Evolutionary conservation across 2,113 vertebrate species (phyloP), one percentile per base, ranked within the genome.

Genomic region (Pelvicachromis taeniatus): DNA sequence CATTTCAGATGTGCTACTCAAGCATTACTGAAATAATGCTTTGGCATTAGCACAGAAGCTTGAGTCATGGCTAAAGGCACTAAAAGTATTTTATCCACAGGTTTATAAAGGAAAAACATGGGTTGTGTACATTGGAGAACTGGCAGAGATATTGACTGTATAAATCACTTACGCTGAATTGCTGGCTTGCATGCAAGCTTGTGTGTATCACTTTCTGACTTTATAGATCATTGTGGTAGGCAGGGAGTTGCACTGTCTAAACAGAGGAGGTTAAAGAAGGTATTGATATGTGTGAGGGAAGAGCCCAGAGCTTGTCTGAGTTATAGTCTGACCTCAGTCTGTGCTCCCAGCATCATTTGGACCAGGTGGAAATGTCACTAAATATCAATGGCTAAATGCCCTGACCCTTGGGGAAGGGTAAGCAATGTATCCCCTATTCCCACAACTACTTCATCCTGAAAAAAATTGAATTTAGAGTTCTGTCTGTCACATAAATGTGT

Each of bases 291-390:
- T 75, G 38, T 4, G 19, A 81, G 16, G 35, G 12, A 59, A 82
- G 45, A 52, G 17, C 70, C 56, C n/a, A 4, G 23, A 42, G 88
- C 29, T 88, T 84, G 58, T 89, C 87, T 70, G 21, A 17, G 10
- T 45, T 68, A 29, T 65, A 58, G 35, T 85, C 35, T 45, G 73
- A 52, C 48, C 65, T 50, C 53, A 88, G 88, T 85, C 80, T 75
- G 29, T 85, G 80, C 80, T 85, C 82, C 61, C 59, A 86, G 23
- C 85, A 86, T 93, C 48, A 83, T 81, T 87, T 68, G 42, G 81
- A 84, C 84, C 78, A 85, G 85, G 84, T 85, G 89, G 78, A 94
- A 89, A 94, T 92, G 89, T 87, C 87, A 85, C 81, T 81, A 78
- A 87, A 88, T 90, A 89, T 93, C 84, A 88, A 61, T 81, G 77